These are phyloP conservation scores for Nyctibius bracteatus DNA, from an alignment of 2,113 vertebrate species.

Conservation along the genomic window DNA sequence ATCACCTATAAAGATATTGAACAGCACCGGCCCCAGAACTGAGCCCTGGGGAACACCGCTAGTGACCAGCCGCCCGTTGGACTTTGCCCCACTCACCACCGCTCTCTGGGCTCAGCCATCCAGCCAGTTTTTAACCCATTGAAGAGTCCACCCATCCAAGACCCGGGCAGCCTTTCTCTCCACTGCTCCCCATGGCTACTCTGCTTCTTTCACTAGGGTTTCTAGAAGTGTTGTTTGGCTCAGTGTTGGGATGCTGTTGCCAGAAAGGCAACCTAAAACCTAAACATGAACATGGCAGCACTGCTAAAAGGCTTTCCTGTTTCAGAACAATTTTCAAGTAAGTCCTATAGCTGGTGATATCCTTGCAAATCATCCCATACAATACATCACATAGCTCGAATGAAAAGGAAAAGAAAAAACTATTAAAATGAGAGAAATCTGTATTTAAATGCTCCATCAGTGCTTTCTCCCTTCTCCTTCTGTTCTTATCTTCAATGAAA, in stretches of 20 bases:
- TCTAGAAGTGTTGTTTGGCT: neutral
- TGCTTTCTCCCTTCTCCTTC: neutral
- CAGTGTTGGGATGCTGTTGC: neutral
- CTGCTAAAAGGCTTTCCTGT: neutral
- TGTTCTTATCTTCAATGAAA: neutral
- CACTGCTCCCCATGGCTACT: neutral
- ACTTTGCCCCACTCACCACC: too few species aligned
- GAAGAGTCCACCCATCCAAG: too few species aligned
- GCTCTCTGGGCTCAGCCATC: too few species aligned
- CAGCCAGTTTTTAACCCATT: too few species aligned
- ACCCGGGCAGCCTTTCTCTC: neutral
- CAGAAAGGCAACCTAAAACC: neutral
- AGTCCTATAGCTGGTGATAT: neutral
- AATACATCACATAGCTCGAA: neutral
- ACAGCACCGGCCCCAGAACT: too few species aligned
- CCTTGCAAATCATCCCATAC: neutral
- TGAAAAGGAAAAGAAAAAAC: neutral
- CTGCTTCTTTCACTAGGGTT: neutral
- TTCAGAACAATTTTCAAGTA: neutral
- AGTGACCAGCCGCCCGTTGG: too few species aligned
- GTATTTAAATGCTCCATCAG: neutral
- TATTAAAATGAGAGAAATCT: neutral
- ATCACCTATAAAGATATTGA: too few species aligned
- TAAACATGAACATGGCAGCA: neutral
- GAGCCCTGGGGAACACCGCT: too few species aligned